Conservation (phyloP, 2,888 invertebrate genomes). For the Drosophila hamatofila region DNA sequence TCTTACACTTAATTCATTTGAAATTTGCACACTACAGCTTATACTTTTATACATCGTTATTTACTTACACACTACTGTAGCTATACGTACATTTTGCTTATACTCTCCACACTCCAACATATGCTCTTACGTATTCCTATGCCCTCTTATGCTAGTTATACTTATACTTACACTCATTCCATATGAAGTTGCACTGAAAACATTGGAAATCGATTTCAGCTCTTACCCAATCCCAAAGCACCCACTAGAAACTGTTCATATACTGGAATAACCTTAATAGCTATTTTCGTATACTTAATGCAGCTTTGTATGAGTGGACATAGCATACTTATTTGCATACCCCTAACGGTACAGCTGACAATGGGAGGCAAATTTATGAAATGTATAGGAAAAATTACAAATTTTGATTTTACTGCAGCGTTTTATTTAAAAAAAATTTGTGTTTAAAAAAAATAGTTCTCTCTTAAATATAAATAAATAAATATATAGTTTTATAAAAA, state of each 20-base stretch:
- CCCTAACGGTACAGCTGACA: background rate
- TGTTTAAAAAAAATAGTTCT: conserved; percentile 28
- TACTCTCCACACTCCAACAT: background rate
- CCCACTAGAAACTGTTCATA: background rate
- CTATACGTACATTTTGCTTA: background rate
- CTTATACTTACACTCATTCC: background rate
- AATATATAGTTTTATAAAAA: conserved; percentile 42
- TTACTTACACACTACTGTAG: background rate
- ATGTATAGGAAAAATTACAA: background rate
- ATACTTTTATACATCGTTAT: background rate
- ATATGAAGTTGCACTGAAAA: background rate
- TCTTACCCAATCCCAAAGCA: background rate
- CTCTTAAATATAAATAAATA: conserved; percentile 35
- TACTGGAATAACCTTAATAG: background rate
- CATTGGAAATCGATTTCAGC: background rate
- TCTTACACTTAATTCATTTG: background rate
- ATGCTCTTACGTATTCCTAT: too few species aligned
- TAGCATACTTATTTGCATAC: conserved; percentile 13
- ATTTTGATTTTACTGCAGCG: conserved; percentile 36
- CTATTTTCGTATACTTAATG: conserved; percentile 7
- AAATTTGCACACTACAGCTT: background rate
- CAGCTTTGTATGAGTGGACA: background rate
- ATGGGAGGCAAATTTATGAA: background rate
- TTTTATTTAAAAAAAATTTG: conserved; percentile 53
- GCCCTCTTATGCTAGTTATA: background rate